Base-by-base conservation (phyloP, 2,113 vertebrate species). In the Neopipo cinnamomea region DNA sequence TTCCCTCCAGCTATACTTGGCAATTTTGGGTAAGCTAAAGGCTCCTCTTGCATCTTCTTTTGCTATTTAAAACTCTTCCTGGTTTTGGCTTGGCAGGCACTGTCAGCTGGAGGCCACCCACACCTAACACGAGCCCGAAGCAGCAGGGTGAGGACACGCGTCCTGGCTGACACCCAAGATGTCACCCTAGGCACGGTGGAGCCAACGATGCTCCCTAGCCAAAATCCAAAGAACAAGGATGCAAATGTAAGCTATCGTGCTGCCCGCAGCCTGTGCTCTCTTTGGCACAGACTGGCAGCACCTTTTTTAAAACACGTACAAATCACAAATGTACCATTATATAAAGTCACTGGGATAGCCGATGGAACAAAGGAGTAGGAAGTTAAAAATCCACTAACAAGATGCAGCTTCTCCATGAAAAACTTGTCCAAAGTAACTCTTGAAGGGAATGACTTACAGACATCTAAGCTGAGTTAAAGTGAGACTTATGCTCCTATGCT, bases 71-170 rank as follows among this genome's bases (percentile, higher is more conserved):
- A 93, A 81, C 65, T 39, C 17, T 16, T 24, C 11, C 31, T 46
- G 59, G 24, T 52, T 75, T 79, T 68, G 4, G 52, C 35, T 84
- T 1, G 0, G 37, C 0, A 1, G 35, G 24, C 65, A 50, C 23
- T 2, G 3, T 31, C 79, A 88, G 41, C 73, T 62, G 52, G 27
- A 81, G 66, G 68, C 65, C 79, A 88, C 33, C 39, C 56, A 63
- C 35, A 47, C 24, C 14, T 17, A 68, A 33, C 35, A 20, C 0
- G 1, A 14, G 37, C 14, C 41, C 0, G 0, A 67, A 67, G 77
- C 81, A 66, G 70, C 11, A 4, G 70, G 70, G 42, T 30, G 37
- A 91, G 28, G 91, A 70, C 65, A 50, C 1, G 0, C 2, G 2
- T 52, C 74, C 78, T 67, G 27, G 44, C 41, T 39, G n/a, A 41